Evolutionary conservation across 1,140 invertebrate species (phyloP), one percentile per base, ranked within the genome.

Genomic region (Trichomalopsis sarcophagae): DNA sequence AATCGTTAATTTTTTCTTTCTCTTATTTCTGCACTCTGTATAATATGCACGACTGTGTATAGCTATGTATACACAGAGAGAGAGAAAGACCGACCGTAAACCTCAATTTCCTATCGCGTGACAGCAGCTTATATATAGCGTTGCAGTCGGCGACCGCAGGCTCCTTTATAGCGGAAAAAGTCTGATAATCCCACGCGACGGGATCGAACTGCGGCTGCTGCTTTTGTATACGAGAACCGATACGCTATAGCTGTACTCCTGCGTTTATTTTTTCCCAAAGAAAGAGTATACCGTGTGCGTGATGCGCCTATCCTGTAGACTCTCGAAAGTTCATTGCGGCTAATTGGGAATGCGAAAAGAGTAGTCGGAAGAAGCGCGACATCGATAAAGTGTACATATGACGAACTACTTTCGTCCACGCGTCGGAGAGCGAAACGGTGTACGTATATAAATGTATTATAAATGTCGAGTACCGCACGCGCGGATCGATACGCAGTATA

Each of bases 61-160:
- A 69, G n/a, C 68, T 23, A 13, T 13, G n/a, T 82, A 77, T 75
- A 36, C 33, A 36, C 0, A 36, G 3, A 36, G 33, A 36, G 33
- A 36, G 33, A 88, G 88, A 88, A 84, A 87, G 86, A 87, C 81
- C 66, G 30, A 75, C 85, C 77, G 82, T 87, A 91, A 91, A 91
- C 90, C 91, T 91, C 90, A 90, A 88, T 91, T 91, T 89, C 87
- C 87, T 88, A 91, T 91, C 88, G 88, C 86, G 88, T 88, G 90
- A 90, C 90, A 88, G 88, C 87, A 86, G 86, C 86, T 87, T 86
- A 55, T 21, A 55, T 21, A 87, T 87, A 30, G 27, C 27, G 68
- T 30, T 87, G 88, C 87, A 88, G 87, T 88, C 85, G 86, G 82
- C 86, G 86, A 91, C 89, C 89, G 87, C 89, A 89, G 69, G 68